Evolutionary conservation across 2,113 vertebrate genomes (phyloP), one percentile per base, ranked within the genome.

Genomic region (Oncorhynchus masou): DNA sequence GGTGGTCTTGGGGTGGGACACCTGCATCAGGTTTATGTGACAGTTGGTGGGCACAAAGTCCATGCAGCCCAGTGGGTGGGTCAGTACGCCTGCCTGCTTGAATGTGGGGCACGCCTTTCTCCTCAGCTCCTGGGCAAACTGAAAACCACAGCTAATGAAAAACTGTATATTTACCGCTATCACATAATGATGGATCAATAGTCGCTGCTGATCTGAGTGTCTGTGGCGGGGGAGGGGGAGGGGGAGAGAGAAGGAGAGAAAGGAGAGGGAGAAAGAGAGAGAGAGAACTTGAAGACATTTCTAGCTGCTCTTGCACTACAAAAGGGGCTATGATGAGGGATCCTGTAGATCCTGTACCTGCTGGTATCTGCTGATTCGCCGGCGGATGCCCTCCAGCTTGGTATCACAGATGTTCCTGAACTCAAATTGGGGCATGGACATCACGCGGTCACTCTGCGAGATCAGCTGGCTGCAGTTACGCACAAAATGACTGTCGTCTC

Each of bases 1-100:
- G 60, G 92, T 94, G 91, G 87, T 96, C 92, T 98, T 99, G 76
- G 98, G 97, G 86, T 96, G 97, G 11, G 97, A 99, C 8, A 99
- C 96, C 84, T 99, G 97, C 97, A 99, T 99, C 87, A 97, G 81
- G 92, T 97, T 99, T 82, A 99, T 16, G 31, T 99, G 97, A 82
- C 96, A 98, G 81, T 99, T 99, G 88, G 96, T 98, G 74, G 98
- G 97, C 78, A 98, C 96, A 84, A 99, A 99, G 88, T 99, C 98
- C 95, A 97, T 95, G 81, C 95, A 96, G 83, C 92, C 93, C 73
- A 99, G 93, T 0, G 79, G 78, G 78, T 96, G 97, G 68, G 91
- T 88, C 4, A 91, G 94, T 74, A 76, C 79, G 6, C 92, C 25
- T 0, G 97, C 96, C 87, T 95, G 95, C 80, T 97, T 96, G 91